Evolutionary conservation across 2,113 vertebrate species (phyloP).

Genomic region (Cisticola juncidis): DNA sequence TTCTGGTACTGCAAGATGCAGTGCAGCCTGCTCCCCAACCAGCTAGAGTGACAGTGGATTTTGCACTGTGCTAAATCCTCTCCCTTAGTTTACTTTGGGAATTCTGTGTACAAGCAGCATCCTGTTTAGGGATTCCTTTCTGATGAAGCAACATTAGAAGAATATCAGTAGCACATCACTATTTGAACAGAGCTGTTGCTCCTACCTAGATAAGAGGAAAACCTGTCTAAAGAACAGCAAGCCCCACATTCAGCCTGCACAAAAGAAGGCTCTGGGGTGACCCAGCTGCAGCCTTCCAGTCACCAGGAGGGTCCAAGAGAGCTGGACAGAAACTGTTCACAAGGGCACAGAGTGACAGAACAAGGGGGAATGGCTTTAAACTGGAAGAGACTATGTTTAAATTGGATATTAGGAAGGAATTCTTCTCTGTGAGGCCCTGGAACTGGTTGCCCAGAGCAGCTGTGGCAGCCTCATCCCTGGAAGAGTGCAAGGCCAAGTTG

Average conservation of each 20-base stretch:
- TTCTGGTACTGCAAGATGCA: not conserved
- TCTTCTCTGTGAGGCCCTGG: not conserved
- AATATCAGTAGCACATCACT: not conserved
- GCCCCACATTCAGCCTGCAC: not conserved
- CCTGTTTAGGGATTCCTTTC: not conserved
- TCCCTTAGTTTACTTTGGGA: not conserved
- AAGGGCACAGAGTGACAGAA: not conserved
- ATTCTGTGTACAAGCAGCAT: not conserved
- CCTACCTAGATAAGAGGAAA: not conserved
- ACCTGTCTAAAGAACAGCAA: not conserved
- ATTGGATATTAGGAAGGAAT: not conserved
- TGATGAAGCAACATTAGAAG: not conserved
- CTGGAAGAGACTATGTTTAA: not conserved
- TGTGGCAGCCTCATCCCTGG: not conserved
- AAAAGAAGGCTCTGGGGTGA: not conserved
- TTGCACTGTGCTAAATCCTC: not conserved
- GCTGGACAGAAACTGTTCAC: not conserved
- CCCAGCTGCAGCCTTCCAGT: not conserved
- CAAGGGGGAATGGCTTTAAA: not conserved
- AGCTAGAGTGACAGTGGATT: not conserved
- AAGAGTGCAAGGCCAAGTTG: not conserved
- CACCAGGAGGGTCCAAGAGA: not conserved
- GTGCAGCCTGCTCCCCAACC: not conserved
- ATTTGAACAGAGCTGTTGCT: not conserved
- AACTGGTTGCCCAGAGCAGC: not conserved